Conservation (phyloP, 2,797 vertebrate species). For the Mus spretus region DNA sequence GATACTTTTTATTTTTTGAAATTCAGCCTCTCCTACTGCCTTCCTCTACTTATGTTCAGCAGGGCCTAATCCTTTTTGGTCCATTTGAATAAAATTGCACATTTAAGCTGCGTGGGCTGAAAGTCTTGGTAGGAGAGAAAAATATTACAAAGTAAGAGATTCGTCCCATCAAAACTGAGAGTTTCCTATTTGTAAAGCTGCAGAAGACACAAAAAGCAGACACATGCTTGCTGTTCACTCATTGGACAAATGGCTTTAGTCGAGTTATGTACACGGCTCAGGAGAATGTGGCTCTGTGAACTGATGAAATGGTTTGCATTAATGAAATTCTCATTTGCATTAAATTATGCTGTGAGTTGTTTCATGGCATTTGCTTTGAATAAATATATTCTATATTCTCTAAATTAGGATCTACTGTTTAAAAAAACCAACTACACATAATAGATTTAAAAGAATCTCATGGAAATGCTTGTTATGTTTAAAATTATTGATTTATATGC, state of each 20-base stretch:
- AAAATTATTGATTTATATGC: not conserved
- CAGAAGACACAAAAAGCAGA: not conserved
- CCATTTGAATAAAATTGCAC: conserved; percentile 51
- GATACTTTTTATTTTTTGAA: conserved; percentile 14
- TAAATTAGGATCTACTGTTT: not conserved
- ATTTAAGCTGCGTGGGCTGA: not conserved
- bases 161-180: not conserved
- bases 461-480: not conserved
- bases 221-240: not conserved
- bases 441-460: not conserved
- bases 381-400: not conserved
- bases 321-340: not conserved
- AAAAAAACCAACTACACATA: not conserved
- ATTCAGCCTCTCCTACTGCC: not conserved
- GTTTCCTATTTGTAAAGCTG: not conserved
- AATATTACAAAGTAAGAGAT: not conserved
- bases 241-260: not conserved
- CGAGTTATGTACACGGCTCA: not conserved
- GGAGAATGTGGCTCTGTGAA: not conserved
- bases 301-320: not conserved
- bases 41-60: not conserved
- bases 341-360: not conserved
- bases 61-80: not conserved
- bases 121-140: not conserved
- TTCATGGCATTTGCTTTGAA: not conserved